phyloP scores from a whole-genome alignment of 2,113 vertebrate genomes.

The Alligator sinensis region DNA sequence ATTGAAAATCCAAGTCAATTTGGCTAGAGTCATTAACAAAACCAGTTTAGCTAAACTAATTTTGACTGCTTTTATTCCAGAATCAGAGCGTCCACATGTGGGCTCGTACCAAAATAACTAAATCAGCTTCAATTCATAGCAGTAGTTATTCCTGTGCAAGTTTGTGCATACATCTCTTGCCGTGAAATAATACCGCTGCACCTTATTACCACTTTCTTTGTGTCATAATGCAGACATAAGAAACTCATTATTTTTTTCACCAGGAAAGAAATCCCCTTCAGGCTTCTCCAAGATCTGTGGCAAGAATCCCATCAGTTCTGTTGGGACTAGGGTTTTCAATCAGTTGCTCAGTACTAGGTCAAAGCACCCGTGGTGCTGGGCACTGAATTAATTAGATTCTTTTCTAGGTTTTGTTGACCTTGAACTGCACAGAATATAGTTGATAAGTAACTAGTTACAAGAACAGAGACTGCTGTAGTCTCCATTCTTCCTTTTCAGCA shows the following conservation, averaged over 20 bases:
- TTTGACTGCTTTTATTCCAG: background rate
- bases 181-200: background rate
- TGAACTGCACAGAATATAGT: background rate
- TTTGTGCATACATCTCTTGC: background rate
- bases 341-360: background rate
- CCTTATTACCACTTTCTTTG: background rate
- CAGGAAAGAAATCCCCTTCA: background rate
- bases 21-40: background rate
- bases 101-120: background rate
- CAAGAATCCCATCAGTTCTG: background rate
- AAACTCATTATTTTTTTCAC: background rate
- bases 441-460: background rate
- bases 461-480: background rate
- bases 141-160: background rate
- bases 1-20: background rate
- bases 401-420: background rate
- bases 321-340: background rate
- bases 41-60: background rate
- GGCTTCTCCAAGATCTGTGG: background rate
- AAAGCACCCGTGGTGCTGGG: background rate
- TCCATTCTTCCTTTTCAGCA: rapidly evolving
- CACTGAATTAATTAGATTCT: background rate
- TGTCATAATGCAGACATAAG: background rate
- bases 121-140: background rate
- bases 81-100: background rate